A percentile compares a stretch with the other conserved stretches of the same genome.
These are phyloP conservation scores for Carabus problematicus DNA, from an alignment of 2,888 invertebrate genomes.

Conservation along the genomic window DNA sequence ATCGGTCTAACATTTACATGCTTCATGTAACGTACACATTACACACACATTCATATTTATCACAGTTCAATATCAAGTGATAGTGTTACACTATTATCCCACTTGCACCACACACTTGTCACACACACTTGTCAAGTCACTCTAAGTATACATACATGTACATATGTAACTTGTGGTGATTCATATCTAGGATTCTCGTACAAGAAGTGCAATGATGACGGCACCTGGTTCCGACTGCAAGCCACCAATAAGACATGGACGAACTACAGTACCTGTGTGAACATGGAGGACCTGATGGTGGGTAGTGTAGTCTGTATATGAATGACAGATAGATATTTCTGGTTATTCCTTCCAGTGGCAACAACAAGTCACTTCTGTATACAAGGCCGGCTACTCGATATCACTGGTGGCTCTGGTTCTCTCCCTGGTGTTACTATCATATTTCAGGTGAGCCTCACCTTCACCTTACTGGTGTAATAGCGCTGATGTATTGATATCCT, in stretches of 20 bases:
- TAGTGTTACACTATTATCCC: too few species aligned
- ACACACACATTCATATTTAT: too few species aligned
- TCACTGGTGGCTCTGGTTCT: conserved; percentile 84
- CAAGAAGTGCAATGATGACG: conserved; percentile 80
- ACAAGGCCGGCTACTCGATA: conserved; percentile 85
- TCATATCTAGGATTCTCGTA: conserved; percentile 76
- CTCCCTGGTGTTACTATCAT: conserved; percentile 81
- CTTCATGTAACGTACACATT: neutral
- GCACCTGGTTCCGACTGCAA: conserved; percentile 85
- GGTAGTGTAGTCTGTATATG: conserved; percentile 22
- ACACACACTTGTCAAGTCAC: too few species aligned
- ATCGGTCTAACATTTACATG: neutral
- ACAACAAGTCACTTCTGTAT: conserved; percentile 75
- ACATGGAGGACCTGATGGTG: conserved; percentile 72
- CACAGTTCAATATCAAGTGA: too few species aligned
- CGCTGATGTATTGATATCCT: neutral
- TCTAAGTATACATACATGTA: conserved; percentile 23
- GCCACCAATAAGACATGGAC: conserved; percentile 81
- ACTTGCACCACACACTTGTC: too few species aligned
- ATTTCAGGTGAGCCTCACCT: conserved; percentile 82
- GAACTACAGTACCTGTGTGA: conserved; percentile 89
- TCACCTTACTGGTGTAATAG: neutral
- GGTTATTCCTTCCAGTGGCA: conserved; percentile 69
- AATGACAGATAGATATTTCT: too few species aligned
- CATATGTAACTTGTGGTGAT: conserved; percentile 23